A percentile compares a stretch with the other conserved stretches of the same genome.
phyloP scores from a whole-genome alignment of 2,113 vertebrate genomes.

The Heloderma charlesbogerti region DNA sequence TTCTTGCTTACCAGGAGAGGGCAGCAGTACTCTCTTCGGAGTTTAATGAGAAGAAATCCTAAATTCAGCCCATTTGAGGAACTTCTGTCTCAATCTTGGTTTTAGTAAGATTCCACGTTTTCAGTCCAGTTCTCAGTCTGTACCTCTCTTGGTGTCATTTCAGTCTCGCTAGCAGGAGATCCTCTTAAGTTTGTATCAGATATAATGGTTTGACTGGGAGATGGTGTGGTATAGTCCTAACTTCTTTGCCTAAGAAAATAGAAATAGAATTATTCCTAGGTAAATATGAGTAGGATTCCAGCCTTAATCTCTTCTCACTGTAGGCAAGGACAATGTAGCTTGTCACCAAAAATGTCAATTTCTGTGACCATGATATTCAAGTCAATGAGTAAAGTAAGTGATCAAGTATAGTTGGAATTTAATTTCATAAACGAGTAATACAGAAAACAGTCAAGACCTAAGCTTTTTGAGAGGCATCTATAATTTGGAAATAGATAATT shows the following conservation, averaged over 20 bases:
- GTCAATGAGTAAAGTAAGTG: no score
- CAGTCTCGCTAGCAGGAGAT: background rate
- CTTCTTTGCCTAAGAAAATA: background rate
- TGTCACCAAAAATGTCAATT: background rate
- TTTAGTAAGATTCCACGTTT: background rate
- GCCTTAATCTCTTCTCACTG: background rate
- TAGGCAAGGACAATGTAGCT: background rate
- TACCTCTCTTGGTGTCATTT: background rate
- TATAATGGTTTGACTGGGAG: background rate
- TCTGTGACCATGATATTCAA: background rate
- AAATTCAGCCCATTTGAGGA: background rate
- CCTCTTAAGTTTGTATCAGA: background rate
- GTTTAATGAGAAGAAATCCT: background rate
- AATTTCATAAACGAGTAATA: background rate
- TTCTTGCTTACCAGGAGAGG: background rate
- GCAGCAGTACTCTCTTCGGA: background rate
- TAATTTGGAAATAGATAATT: background rate
- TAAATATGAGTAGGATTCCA: background rate
- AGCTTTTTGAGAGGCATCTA: background rate
- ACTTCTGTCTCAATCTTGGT: background rate
- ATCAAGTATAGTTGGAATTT: background rate
- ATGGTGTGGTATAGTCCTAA: background rate
- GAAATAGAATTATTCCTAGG: no score
- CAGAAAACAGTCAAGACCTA: background rate
- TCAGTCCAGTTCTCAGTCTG: no score